Evolutionary conservation across 2,113 vertebrate species (phyloP).

Genomic region (Eclectus roratus): DNA sequence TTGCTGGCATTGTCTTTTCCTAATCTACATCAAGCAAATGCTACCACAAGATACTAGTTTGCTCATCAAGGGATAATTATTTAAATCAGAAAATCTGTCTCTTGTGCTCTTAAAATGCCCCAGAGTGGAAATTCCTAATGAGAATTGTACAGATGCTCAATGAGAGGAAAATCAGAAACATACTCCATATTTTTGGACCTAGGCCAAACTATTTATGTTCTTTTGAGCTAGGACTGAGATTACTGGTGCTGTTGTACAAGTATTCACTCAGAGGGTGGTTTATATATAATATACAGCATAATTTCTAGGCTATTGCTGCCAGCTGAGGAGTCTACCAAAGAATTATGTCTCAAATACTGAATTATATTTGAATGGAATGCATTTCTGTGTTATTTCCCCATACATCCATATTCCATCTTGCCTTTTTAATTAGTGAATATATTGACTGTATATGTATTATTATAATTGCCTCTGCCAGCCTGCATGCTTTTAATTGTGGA

Average conservation of each 20-base stretch:
- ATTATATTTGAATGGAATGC: constrained; percentile 40
- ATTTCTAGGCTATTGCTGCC: constrained; percentile 50
- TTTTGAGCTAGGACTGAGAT: constrained; percentile 1
- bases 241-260: constrained; percentile 30
- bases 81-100: background rate
- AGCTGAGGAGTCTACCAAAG: constrained; percentile 44
- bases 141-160: constrained; percentile 4
- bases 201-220: constrained; percentile 24
- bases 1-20: background rate
- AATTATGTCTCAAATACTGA: constrained; percentile 37
- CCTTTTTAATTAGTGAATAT: constrained; percentile 64
- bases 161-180: background rate
- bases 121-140: constrained; percentile 14
- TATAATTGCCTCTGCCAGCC: constrained; percentile 29
- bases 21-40: background rate
- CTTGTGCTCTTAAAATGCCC: background rate
- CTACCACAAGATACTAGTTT: background rate
- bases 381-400: constrained; percentile 55
- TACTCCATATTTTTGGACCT: constrained; percentile 1
- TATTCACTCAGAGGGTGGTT: constrained; percentile 48
- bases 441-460: constrained; percentile 56
- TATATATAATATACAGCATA: constrained; percentile 33
- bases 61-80: background rate
- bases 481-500: constrained; percentile 47
- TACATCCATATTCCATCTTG: constrained; percentile 43